Base-by-base conservation (phyloP, 92 coral and sea anemone genomes). In the Epizoanthus stellaris region DNA sequence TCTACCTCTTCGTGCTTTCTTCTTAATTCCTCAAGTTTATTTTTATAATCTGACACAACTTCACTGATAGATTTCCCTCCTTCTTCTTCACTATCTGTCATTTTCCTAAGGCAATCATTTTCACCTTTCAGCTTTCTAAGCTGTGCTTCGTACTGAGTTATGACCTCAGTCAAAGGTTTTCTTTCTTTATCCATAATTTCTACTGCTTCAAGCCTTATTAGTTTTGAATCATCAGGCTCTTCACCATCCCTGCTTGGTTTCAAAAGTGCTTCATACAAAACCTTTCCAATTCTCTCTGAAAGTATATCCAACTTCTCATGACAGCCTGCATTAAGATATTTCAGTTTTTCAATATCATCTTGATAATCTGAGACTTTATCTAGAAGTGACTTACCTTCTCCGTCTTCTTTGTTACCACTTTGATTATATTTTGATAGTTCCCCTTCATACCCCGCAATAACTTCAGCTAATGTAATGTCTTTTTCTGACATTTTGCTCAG, bases 401-500 rank as follows among this genome's bases (percentile, higher is more conserved):
- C 4, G 16, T 72, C 77, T 57, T 72, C 52, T 52, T 9, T 52
- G 3, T 9, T 52, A 9, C 56, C 56, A 52, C 56, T 79, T n/a
- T 38, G 43, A 54, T 76, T 12, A 40, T 64, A 57, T 20, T 67
- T 85, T 34, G 47, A 72, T 38, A 93, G 81, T 15, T 88, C 80
- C 45, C 54, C 72, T 86, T 93, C 96, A 56, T 93, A 93, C 56
- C 88, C 76, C n/a, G 69, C 82, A 38, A 93, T 45, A 39, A 93
- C 85, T 38, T 88, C 94, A 40, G 77, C 92, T 20, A 93, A 76
- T 70, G 96, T 90, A 34, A 49, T 73, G 16, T 89, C 71, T 73
- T 67, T 43, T 36, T 59, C 74, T 9, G 77, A 67, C 93, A 93
- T 93, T 43, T 82, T 88, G 16, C 19, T 36, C 40, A 91, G 90